These are phyloP conservation scores for Miniopterus natalensis DNA, from an alignment of 2,113 vertebrate species.

Conservation along the genomic window DNA sequence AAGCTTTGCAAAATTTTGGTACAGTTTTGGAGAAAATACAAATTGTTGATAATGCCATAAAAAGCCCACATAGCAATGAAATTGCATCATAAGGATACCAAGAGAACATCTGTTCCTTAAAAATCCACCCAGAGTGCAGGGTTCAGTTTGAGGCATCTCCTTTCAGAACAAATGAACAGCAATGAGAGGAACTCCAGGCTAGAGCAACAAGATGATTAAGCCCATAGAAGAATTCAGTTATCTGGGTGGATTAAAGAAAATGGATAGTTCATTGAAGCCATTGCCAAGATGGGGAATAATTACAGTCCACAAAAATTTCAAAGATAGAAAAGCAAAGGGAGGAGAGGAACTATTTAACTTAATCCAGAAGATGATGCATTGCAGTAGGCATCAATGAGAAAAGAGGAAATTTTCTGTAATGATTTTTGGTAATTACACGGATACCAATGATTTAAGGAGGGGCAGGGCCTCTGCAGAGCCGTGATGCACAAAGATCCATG, in stretches of 20 bases:
- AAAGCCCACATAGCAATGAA: neutral
- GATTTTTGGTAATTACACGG: constrained; percentile 7
- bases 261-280: constrained; percentile 38
- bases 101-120: constrained; percentile 51
- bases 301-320: constrained; percentile 51
- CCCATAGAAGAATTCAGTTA: constrained; percentile 41
- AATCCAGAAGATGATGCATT: constrained; percentile 30
- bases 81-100: neutral
- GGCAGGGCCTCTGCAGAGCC: neutral
- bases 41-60: constrained; percentile 17
- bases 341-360: constrained; percentile 29
- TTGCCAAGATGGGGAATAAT: constrained; percentile 56
- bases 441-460: neutral
- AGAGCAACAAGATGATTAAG: constrained; percentile 48
- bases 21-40: constrained; percentile 11
- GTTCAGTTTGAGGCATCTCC: constrained; percentile 1
- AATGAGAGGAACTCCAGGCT: constrained; percentile 33
- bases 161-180: constrained; percentile 51
- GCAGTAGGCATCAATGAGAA: neutral
- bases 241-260: constrained; percentile 65
- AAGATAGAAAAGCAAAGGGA: constrained; percentile 42
- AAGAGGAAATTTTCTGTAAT: constrained; percentile 42
- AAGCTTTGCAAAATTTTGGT: constrained; percentile 20
- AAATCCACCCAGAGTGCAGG: neutral
- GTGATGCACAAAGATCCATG: neutral